These are phyloP conservation scores for Sorex fumeus DNA, from an alignment of 2,113 vertebrate species.

Conservation along the genomic window DNA sequence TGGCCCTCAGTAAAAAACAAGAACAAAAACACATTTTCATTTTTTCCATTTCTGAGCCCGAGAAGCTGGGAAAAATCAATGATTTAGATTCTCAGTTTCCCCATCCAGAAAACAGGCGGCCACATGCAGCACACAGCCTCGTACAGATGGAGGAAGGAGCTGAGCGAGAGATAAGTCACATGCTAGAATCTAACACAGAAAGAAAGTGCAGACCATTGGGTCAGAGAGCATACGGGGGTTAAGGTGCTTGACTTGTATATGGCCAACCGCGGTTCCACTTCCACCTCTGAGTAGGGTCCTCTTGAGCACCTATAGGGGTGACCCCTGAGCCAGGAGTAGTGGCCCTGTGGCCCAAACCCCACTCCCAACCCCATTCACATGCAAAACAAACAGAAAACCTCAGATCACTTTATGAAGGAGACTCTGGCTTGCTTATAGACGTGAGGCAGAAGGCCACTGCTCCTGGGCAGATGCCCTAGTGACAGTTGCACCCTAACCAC, in stretches of 20 bases:
- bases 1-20: no score
- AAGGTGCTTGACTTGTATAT: no score
- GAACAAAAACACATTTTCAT: no score
- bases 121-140: not conserved
- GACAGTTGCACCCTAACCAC: not conserved
- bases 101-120: conserved; percentile 26
- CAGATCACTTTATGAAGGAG: not conserved
- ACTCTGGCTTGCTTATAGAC: not conserved
- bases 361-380: no score
- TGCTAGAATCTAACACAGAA: not conserved
- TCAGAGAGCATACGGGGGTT: no score
- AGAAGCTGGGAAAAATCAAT: not conserved
- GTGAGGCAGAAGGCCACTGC: not conserved
- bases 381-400: not conserved
- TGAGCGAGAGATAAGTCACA: not conserved
- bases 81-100: conserved; percentile 20
- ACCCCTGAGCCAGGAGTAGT: no score
- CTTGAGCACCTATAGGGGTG: no score
- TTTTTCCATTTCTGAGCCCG: not conserved
- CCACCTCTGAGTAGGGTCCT: no score
- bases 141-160: not conserved
- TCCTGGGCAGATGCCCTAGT: not conserved
- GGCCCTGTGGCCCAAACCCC: no score
- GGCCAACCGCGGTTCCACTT: no score
- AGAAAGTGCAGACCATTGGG: no score